Base-by-base conservation (phyloP, 2,888 invertebrate genomes). In the Sesia bembeciformis region DNA sequence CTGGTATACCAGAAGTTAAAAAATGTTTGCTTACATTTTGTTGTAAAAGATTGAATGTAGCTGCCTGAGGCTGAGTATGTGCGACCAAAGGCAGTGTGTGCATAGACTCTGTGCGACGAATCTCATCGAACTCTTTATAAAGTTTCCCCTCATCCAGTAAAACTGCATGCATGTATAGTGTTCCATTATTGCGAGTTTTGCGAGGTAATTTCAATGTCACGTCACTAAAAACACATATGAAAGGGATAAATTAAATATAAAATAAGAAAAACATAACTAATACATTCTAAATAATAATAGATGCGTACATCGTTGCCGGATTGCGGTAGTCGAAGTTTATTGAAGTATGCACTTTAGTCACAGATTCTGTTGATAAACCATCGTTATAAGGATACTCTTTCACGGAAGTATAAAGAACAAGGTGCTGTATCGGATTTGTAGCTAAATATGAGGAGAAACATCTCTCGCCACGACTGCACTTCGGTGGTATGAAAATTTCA, bases 161-260 rank as follows among this genome's bases (percentile, higher is more conserved):
- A 23, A 93, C 91, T 3, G 94, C 92, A 78, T 97, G 96, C 71
- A 97, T 91, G 72, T 90, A 94, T 51, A 98, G 75, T 4, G 95
- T 94, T 0, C 98, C 98, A 90, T 98, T 98, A 56, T 93, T 92
- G 7, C 95, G 90, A 0, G 95, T 96, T 75, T 92, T 92, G 39
- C 84, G 79, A 3, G 97, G 96, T 60, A 98, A 85, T 60, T 92
- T 90, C 54, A 98, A 77, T 54, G 85, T 88, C 40, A 96, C 71
- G 52, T 91, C 90, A 66, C 96, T 96, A 74, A 50, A 72, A 73
- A 23, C 23, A 23, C 23, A 23, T 23, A 23, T 23, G 23, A 23
- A 23, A 23, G 23, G 23, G 23, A 23, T 2, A 50, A 50, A 39
- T 39, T 50, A 38, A 50, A 50, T 38, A 50, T 38, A 39, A 50